These are phyloP conservation scores for Bubo blakistoni DNA, from an alignment of 2,113 vertebrate species.

Conservation along the genomic window DNA sequence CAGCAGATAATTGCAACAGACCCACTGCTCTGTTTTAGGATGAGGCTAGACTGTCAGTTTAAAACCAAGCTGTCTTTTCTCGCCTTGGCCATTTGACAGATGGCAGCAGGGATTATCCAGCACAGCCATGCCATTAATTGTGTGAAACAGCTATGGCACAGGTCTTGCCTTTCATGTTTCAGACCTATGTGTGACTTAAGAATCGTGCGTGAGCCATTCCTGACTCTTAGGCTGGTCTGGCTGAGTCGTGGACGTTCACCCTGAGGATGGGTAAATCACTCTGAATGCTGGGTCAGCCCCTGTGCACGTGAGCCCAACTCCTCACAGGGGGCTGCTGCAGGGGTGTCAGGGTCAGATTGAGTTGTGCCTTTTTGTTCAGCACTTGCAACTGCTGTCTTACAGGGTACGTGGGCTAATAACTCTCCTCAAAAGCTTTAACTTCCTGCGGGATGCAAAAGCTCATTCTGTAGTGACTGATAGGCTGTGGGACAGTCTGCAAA, in stretches of 20 bases:
- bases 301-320: not conserved
- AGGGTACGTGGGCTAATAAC: rapidly evolving
- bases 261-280: not conserved
- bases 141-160: not conserved
- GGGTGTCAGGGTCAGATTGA: rapidly evolving
- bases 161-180: not conserved
- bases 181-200: not conserved
- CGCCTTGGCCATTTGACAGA: not conserved
- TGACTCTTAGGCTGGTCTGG: not conserved
- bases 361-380: not conserved
- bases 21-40: not conserved
- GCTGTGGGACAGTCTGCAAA: not conserved
- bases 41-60: not conserved
- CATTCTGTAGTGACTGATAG: not conserved
- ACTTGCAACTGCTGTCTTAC: not conserved
- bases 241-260: not conserved
- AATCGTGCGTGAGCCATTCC: not conserved
- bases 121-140: not conserved
- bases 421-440: not conserved
- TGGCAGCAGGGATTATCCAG: not conserved
- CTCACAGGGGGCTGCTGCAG: rapidly evolving
- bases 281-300: not conserved
- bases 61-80: not conserved
- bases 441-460: not conserved
- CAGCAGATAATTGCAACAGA: not conserved